Conservation (phyloP, 2,797 vertebrate genomes). For the Cryptoprocta ferox region DNA sequence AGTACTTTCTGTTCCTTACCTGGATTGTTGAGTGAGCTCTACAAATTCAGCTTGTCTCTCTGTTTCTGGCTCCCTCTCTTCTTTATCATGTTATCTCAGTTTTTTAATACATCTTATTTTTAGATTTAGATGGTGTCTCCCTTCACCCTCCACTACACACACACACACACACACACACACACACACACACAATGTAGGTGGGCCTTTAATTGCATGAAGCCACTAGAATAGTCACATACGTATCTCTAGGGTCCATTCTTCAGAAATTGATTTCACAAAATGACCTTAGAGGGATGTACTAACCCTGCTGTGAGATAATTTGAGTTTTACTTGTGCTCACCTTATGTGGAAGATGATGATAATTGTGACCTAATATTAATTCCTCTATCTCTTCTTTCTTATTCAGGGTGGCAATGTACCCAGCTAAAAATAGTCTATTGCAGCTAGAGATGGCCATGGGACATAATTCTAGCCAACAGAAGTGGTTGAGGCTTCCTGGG, state of each 20-base stretch:
- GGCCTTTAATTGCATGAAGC: background rate
- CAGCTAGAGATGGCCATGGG: background rate
- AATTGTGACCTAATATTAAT: background rate
- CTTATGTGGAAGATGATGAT: background rate
- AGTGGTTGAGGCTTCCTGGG: background rate
- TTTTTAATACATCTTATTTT: conserved; percentile 15
- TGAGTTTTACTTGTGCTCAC: background rate
- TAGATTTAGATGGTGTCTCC: background rate
- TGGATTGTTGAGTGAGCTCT: background rate
- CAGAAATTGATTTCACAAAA: conserved; percentile 51
- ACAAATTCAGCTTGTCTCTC: background rate
- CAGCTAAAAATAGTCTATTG: conserved; percentile 3
- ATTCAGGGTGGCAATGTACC: background rate
- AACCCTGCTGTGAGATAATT: background rate
- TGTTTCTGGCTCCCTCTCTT: background rate
- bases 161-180: background rate
- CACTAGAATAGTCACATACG: background rate
- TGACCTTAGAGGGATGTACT: background rate
- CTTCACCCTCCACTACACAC: background rate
- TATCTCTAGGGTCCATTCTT: conserved; percentile 26
- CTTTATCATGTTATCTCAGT: background rate
- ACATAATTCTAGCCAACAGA: background rate
- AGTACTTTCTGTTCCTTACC: background rate
- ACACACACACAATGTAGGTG: background rate
- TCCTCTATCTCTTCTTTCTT: background rate